phyloP scores from a whole-genome alignment of 2,888 invertebrate genomes.

The Celastrina argiolus region DNA sequence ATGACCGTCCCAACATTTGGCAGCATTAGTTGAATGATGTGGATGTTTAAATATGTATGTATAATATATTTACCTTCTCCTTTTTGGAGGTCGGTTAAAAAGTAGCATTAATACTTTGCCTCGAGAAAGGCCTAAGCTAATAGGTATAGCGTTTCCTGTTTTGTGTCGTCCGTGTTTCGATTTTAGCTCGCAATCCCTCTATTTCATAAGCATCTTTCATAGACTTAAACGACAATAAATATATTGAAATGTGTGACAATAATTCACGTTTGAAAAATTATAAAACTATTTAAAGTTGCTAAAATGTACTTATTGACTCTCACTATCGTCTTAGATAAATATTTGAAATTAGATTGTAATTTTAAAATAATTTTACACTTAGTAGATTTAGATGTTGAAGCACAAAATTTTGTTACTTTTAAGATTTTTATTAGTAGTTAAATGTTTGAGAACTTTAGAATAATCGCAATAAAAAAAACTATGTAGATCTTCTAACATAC shows the following conservation, averaged over 20 bases:
- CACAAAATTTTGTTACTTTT: slow-evolving; percentile 61
- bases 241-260: slow-evolving; percentile 18
- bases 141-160: slow-evolving; percentile 14
- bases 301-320: slow-evolving; percentile 9
- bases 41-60: not conserved
- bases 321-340: slow-evolving; percentile 28
- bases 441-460: slow-evolving; percentile 44
- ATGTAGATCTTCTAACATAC: slow-evolving; percentile 7
- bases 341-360: slow-evolving; percentile 42
- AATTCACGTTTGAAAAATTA: not conserved
- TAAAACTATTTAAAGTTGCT: slow-evolving; percentile 10
- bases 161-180: slow-evolving; percentile 13
- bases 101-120: not conserved
- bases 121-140: slow-evolving; percentile 1
- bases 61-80: not conserved
- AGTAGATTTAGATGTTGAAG: slow-evolving; percentile 69
- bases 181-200: slow-evolving; percentile 5
- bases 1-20: not conserved
- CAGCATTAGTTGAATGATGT: not conserved
- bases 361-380: slow-evolving; percentile 57
- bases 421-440: slow-evolving; percentile 50
- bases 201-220: not conserved
- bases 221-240: slow-evolving; percentile 13
- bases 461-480: slow-evolving; percentile 24
- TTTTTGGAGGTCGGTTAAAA: not conserved